Conservation (phyloP, 2,113 vertebrate species). For the Periophthalmodon schlosseri region DNA sequence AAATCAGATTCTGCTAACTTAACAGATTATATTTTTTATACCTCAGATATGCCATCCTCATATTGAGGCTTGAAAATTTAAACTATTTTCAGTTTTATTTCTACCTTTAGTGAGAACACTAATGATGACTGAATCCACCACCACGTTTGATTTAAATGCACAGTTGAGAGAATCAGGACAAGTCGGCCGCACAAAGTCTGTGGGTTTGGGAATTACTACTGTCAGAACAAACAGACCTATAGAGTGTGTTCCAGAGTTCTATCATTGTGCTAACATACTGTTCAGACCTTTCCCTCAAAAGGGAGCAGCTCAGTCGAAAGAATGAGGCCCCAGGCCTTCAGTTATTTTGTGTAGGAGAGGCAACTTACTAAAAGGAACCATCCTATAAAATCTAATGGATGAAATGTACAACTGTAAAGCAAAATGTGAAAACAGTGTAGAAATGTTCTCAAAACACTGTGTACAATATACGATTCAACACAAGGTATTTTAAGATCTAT, state of each 20-base stretch:
- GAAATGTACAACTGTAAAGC: too few relatives aligned
- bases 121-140: not conserved
- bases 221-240: constrained; percentile 58
- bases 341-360: not conserved
- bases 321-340: not conserved
- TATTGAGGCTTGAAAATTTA: too few relatives aligned
- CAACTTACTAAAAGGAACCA: not conserved
- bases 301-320: constrained; percentile 35
- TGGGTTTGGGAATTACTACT: constrained; percentile 45
- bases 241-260: constrained; percentile 59
- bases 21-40: too few relatives aligned
- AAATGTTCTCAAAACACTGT: not conserved
- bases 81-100: too few relatives aligned
- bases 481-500: not conserved
- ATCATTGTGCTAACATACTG: constrained; percentile 59
- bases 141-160: not conserved
- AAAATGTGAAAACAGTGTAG: too few relatives aligned
- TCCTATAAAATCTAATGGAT: too few relatives aligned
- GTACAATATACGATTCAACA: too few relatives aligned
- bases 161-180: not conserved
- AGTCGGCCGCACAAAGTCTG: not conserved
- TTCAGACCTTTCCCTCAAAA: constrained; percentile 66
- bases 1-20: too few relatives aligned
- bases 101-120: too few relatives aligned
- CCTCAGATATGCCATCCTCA: too few relatives aligned